These are phyloP conservation scores for Eupithecia pulchellata DNA, from an alignment of 2,888 invertebrate species.

Conservation along the genomic window DNA sequence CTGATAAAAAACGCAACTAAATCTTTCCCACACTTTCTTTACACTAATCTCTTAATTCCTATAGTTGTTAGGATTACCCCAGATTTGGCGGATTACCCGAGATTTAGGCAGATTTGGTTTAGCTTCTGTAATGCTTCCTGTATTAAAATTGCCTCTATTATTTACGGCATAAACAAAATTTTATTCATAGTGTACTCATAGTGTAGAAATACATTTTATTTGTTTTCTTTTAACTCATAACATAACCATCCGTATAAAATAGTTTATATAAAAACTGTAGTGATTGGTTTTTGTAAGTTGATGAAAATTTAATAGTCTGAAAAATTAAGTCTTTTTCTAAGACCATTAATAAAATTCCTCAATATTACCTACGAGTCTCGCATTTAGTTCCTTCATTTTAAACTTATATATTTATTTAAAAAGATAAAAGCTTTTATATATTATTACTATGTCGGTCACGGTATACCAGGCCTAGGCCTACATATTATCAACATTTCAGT, in stretches of 20 bases:
- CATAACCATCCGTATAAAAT: background rate
- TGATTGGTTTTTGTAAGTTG: too few relatives aligned
- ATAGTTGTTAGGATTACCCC: slow-evolving; percentile 37
- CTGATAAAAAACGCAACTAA: slow-evolving; percentile 35
- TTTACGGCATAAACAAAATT: slow-evolving; percentile 9
- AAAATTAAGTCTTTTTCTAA: too few relatives aligned
- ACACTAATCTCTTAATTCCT: slow-evolving; percentile 32
- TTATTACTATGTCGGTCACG: too few relatives aligned
- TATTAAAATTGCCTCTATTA: slow-evolving; percentile 21
- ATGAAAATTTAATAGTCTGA: too few relatives aligned
- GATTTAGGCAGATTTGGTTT: slow-evolving; percentile 20
- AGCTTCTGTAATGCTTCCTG: slow-evolving; percentile 40
- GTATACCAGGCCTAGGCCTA: background rate
- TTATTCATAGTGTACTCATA: background rate
- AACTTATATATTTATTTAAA: too few relatives aligned
- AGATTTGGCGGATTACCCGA: slow-evolving; percentile 34
- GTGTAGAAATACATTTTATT: background rate
- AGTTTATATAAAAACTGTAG: background rate
- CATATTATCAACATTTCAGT: background rate
- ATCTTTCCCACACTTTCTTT: slow-evolving; percentile 44
- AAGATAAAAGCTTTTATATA: too few relatives aligned
- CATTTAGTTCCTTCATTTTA: too few relatives aligned
- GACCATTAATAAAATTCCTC: too few relatives aligned
- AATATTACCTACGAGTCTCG: too few relatives aligned
- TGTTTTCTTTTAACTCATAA: background rate